Evolutionary conservation across 1,140 invertebrate genomes (phyloP).

Genomic region (Augochlora pura): DNA sequence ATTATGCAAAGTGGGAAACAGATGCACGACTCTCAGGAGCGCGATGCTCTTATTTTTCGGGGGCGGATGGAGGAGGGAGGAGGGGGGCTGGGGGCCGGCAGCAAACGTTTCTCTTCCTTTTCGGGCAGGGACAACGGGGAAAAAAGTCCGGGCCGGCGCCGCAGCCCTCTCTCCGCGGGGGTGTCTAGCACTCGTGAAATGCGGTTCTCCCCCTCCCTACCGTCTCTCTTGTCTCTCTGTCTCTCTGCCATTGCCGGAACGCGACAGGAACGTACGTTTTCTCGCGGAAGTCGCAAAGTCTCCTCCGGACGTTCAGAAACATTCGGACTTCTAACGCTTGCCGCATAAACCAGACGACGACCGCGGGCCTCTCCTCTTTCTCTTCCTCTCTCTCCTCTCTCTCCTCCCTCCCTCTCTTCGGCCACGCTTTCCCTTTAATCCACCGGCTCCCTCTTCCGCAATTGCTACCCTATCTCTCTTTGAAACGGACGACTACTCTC

Average conservation of each 20-base stretch:
- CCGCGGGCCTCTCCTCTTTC: too few species aligned
- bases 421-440: not conserved
- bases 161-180: not conserved
- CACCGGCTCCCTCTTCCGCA: not conserved
- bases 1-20: constrained; percentile 68
- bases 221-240: not conserved
- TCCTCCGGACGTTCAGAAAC: constrained; percentile 10
- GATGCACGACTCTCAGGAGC: constrained; percentile 62
- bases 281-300: constrained; percentile 18
- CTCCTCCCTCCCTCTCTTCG: not conserved
- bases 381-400: too few species aligned
- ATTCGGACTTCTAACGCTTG: constrained; percentile 29
- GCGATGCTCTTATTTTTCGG: constrained; percentile 58
- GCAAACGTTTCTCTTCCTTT: constrained; percentile 40
- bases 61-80: too few species aligned
- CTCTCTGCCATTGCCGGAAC: not conserved
- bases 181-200: not conserved
- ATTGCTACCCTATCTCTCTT: too few species aligned
- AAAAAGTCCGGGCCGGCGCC: not conserved
- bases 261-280: constrained; percentile 22
- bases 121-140: constrained; percentile 9
- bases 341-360: constrained; percentile 38
- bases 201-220: constrained; percentile 24
- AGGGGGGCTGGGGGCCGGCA: too few species aligned
- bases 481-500: too few species aligned